Conservation (phyloP, 2,797 vertebrate species). For the Microctenopoma lineatum region DNA sequence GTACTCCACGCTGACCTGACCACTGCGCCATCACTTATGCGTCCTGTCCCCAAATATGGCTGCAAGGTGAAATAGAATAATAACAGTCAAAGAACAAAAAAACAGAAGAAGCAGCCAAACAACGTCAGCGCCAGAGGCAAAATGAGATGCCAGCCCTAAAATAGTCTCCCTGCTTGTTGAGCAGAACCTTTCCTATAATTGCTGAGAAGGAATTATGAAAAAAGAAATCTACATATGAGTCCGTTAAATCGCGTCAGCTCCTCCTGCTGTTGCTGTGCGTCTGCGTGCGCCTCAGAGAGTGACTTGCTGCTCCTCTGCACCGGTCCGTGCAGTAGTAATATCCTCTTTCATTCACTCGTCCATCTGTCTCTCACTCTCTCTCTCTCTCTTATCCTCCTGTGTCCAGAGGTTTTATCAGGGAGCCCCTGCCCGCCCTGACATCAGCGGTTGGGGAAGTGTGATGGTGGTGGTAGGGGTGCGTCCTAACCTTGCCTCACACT, state of each 20-base stretch:
- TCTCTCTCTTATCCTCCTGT: constrained; percentile 47
- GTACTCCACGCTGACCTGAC: constrained; percentile 61
- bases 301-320: constrained; percentile 71
- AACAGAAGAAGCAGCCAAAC: background rate
- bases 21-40: constrained; percentile 61
- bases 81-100: background rate
- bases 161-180: constrained; percentile 45
- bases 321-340: constrained; percentile 74
- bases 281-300: constrained; percentile 61
- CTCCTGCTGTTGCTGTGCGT: constrained; percentile 64
- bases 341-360: constrained; percentile 73
- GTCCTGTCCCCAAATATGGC: constrained; percentile 61
- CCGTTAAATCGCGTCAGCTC: constrained; percentile 70
- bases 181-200: constrained; percentile 22
- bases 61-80: constrained; percentile 64
- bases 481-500: constrained; percentile 51
- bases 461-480: constrained; percentile 44
- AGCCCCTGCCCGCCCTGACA: constrained; percentile 79
- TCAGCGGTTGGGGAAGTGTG: constrained; percentile 75
- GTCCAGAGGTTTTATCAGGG: constrained; percentile 76
- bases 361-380: constrained; percentile 55
- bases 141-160: constrained; percentile 38
- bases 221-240: constrained; percentile 32
- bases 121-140: constrained; percentile 54
- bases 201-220: constrained; percentile 27